Percentiles rank a stretch among this genome's conserved stretches.
These are phyloP conservation scores for Heterodera carotae DNA, from an alignment of 1,140 invertebrate genomes.

Conservation along the genomic window DNA sequence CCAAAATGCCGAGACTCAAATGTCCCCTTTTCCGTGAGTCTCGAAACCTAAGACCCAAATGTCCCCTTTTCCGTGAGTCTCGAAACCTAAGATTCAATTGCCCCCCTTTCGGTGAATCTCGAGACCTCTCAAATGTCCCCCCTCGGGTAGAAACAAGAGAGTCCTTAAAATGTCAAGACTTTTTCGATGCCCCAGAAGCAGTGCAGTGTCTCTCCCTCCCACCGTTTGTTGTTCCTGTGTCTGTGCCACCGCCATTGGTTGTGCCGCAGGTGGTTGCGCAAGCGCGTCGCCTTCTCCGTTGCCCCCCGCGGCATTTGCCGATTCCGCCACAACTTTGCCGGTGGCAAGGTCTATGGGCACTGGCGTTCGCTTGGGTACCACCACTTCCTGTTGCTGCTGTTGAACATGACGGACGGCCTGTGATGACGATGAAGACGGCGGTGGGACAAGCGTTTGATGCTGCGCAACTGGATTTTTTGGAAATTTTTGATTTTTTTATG, in stretches of 20 bases:
- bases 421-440: neutral
- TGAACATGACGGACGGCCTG: neutral
- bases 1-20: no score
- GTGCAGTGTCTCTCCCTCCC: no score
- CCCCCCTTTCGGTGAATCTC: no score
- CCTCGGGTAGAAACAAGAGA: no score
- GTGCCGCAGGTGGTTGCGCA: slow-evolving; percentile 54
- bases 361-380: neutral
- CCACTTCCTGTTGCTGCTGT: neutral
- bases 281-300: neutral
- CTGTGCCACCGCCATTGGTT: slow-evolving; percentile 50
- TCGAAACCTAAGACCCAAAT: no score
- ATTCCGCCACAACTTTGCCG: neutral
- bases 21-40: no score
- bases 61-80: no score
- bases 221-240: slow-evolving; percentile 42
- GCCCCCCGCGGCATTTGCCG: slow-evolving; percentile 27
- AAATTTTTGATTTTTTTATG: neutral
- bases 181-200: no score
- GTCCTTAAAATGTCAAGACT: no score
- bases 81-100: no score
- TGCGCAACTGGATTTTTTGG: neutral
- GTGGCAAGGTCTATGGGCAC: neutral
- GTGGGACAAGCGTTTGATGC: neutral
- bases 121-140: no score